Base-by-base conservation (phyloP, 2,113 vertebrate species). In the Bostrychus sinensis region DNA sequence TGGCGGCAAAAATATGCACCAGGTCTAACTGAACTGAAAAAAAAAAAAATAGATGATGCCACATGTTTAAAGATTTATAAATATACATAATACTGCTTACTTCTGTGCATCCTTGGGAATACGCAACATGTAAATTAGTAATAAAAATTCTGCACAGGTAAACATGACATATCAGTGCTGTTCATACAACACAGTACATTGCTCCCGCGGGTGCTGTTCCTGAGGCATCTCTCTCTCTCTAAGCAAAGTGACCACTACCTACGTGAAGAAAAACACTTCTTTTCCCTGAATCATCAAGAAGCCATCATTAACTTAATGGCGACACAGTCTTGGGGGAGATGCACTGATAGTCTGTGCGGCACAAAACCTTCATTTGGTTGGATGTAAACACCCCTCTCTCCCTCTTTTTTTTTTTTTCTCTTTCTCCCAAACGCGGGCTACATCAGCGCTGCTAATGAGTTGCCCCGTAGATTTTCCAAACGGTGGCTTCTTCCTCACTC, bases 281-380 rank as follows among this genome's bases (percentile, higher is more conserved):
- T 82, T 54, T 67, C 50, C 78, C 79, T 76, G 83, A 84, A 87
- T 86, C 81, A 87, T 88, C 82, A 85, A 77, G 85, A 81, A 75
- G 63, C 67, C 86, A 78, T 89, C 78, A 81, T 89, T 88, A 87
- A 87, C 54, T 78, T 86, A 80, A 87, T 84, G 79, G 75, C 53
- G 25, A 78, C 62, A 53, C 36, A 46, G 68, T 86, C 83, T 74
- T 79, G 4, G 5, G 81, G 86, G 83, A 85, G 61, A 32, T 8
- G 32, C 16, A 1, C 28, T 67, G 71, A 81, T 77, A 22, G 70
- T 71, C 51, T 64, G 42, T 45, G 70, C 41, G 37, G 68, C 75
- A 63, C 79, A 56, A 67, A 68, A 62, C 64, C 61, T 78, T 55
- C 62, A 62, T 70, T 69, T 58, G 74, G 70, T 54, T 59, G 37